A percentile compares a stretch with the other conserved stretches of the same genome.
These are phyloP conservation scores for Macrotrachela quadricornifera DNA, from an alignment of 1,140 invertebrate genomes.

Conservation along the genomic window DNA sequence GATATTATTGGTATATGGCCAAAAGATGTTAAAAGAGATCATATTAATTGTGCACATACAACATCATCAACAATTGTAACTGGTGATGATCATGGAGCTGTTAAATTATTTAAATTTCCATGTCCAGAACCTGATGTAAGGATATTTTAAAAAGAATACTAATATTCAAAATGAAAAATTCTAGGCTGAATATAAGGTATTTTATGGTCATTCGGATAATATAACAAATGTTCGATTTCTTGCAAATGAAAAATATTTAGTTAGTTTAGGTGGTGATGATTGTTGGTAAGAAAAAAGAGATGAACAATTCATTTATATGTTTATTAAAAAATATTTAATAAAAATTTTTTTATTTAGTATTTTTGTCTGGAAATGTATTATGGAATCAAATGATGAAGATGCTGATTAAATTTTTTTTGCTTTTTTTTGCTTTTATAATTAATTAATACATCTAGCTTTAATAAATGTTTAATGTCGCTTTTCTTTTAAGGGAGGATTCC, in stretches of 20 bases:
- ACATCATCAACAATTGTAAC: slow-evolving; percentile 24
- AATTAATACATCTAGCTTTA: no score
- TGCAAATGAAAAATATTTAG: slow-evolving; percentile 20
- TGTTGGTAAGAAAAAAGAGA: slow-evolving; percentile 25
- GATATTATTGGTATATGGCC: slow-evolving; percentile 31
- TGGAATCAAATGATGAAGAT: no score
- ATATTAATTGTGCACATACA: slow-evolving; percentile 27
- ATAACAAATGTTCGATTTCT: slow-evolving; percentile 28
- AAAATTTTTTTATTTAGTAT: no score
- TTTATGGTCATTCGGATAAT: slow-evolving; percentile 25
- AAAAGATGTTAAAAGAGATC: slow-evolving; percentile 17
- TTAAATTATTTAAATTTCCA: slow-evolving; percentile 28
- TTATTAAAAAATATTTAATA: no score
- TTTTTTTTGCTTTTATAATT: no score
- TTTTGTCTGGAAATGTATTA: no score
- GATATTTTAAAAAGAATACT: not conserved
- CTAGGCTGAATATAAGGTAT: not conserved
- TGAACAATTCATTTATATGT: no score
- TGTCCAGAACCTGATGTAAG: slow-evolving; percentile 26
- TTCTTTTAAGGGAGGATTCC: no score
- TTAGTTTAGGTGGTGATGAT: slow-evolving; percentile 27
- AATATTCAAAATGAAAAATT: not conserved
- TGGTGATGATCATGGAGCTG: slow-evolving; percentile 28
- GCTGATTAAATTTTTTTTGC: no score
- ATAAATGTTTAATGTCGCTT: no score